These are phyloP conservation scores for Callocephalon fimbriatum DNA, from an alignment of 2,113 vertebrate genomes.

Conservation along the genomic window DNA sequence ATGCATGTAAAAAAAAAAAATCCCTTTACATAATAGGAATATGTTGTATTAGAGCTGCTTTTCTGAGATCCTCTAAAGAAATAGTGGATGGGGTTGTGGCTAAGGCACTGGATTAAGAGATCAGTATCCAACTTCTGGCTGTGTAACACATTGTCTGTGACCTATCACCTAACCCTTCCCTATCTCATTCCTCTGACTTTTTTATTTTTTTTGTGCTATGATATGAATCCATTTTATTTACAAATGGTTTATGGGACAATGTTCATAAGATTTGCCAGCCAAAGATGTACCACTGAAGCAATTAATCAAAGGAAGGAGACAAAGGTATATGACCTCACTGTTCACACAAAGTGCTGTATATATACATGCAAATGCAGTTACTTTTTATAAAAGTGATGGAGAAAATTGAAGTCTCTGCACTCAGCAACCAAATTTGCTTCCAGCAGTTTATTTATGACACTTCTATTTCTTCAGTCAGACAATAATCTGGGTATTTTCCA, in stretches of 20 bases:
- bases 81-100: background rate
- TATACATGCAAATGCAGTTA: background rate
- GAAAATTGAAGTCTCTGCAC: background rate
- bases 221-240: background rate
- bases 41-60: background rate
- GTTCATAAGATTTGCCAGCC: background rate
- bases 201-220: accelerated
- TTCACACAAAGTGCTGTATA: background rate
- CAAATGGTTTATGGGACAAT: background rate
- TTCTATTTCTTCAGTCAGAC: background rate
- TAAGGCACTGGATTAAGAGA: background rate
- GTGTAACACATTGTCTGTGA: background rate
- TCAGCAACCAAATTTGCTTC: background rate
- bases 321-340: background rate
- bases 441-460: background rate
- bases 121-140: background rate
- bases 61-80: background rate
- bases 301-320: background rate
- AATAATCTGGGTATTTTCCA: background rate
- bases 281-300: background rate
- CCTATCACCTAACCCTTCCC: background rate
- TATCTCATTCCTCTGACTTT: background rate
- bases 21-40: background rate
- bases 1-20: background rate
- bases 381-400: background rate